phyloP scores from a whole-genome alignment of 2,888 invertebrate genomes.

The Hyposoter dolosus region DNA sequence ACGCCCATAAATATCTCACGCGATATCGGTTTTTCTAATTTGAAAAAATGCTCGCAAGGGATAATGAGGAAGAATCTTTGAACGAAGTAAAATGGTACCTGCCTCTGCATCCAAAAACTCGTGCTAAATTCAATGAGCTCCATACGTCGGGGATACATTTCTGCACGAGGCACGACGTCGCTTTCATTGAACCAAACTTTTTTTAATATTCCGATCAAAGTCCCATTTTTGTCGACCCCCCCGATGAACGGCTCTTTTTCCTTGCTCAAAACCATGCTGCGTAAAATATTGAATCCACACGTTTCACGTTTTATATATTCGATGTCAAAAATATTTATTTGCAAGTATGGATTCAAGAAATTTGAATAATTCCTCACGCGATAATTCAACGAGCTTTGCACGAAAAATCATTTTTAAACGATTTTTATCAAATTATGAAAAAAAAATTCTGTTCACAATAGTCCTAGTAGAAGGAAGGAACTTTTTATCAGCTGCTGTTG shows the following conservation, averaged over 20 bases:
- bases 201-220: constrained; percentile 62
- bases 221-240: background rate
- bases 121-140: constrained; percentile 49
- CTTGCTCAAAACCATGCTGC: constrained; percentile 31
- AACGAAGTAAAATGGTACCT: background rate
- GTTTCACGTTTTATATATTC: background rate
- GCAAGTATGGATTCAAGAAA: background rate
- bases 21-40: background rate
- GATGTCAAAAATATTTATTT: background rate
- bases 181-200: constrained; percentile 53
- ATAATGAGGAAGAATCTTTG: background rate
- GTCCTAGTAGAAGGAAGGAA: too few relatives aligned
- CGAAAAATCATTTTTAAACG: too few relatives aligned
- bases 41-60: background rate
- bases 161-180: constrained; percentile 61
- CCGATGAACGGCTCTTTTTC: constrained; percentile 3
- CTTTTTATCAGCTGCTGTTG: background rate
- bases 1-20: too few relatives aligned
- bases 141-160: constrained; percentile 23
- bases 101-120: constrained; percentile 69
- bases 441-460: too few relatives aligned
- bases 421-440: background rate
- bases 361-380: background rate
- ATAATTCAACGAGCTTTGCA: too few relatives aligned
- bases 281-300: background rate